Evolutionary conservation across 2,797 vertebrate genomes (phyloP).

Genomic region (Tragopan temminckii): DNA sequence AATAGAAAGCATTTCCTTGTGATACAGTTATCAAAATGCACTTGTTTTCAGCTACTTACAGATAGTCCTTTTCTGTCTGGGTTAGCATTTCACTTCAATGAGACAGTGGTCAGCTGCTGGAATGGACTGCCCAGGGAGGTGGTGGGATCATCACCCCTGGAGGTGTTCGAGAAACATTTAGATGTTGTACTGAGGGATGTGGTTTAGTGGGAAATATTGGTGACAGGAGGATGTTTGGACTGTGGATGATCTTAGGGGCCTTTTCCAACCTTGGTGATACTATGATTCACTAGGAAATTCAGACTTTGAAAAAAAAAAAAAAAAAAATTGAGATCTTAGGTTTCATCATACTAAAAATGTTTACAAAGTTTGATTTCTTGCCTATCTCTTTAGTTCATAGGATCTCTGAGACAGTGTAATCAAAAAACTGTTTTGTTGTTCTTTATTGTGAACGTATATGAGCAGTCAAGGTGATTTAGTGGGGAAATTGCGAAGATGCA

Average conservation of each 20-base stretch:
- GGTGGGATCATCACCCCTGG: too few relatives aligned
- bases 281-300: neutral
- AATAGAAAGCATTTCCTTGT: neutral
- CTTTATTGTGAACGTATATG: neutral
- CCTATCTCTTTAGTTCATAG: neutral
- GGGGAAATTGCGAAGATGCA: neutral
- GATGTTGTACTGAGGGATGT: too few relatives aligned
- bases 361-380: neutral
- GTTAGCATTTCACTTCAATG: neutral
- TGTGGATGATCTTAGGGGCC: too few relatives aligned
- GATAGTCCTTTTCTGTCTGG: neutral
- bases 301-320: neutral
- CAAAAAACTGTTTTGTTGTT: neutral
- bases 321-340: neutral
- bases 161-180: too few relatives aligned
- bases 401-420: neutral
- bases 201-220: too few relatives aligned
- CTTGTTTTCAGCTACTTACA: neutral
- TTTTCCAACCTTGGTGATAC: too few relatives aligned
- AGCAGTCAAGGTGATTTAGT: slow-evolving; percentile 14
- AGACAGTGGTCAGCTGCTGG: too few relatives aligned
- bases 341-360: neutral
- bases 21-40: neutral
- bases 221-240: too few relatives aligned
- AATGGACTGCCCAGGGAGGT: too few relatives aligned